These are phyloP conservation scores for Orthosia gracilis DNA, from an alignment of 2,888 invertebrate species.

Conservation along the genomic window DNA sequence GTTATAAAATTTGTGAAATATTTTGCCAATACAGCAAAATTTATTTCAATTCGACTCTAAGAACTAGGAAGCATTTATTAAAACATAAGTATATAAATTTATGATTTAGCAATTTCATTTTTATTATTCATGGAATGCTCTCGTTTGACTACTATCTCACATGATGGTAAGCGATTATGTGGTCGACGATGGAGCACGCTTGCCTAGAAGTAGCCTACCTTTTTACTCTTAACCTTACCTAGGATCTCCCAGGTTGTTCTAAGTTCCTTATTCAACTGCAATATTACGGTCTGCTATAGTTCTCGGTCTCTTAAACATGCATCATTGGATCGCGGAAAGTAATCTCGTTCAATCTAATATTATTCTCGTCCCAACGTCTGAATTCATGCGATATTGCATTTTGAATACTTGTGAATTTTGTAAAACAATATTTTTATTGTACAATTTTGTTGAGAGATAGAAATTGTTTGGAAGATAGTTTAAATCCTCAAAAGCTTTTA, in stretches of 20 bases:
- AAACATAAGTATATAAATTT: no score
- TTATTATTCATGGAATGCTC: no score
- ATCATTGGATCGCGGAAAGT: background rate
- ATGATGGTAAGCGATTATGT: no score
- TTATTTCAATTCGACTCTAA: no score
- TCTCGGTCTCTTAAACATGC: background rate
- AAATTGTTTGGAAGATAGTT: background rate
- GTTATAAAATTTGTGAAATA: background rate
- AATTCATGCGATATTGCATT: constrained; percentile 32
- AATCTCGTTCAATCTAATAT: constrained; percentile 32
- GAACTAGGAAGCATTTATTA: no score
- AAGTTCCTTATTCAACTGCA: no score
- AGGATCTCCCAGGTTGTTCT: no score
- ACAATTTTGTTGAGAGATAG: background rate
- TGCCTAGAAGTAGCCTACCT: no score
- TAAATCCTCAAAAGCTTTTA: background rate
- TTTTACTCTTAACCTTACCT: no score
- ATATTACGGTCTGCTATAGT: background rate
- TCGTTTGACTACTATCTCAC: no score
- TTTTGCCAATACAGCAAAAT: background rate
- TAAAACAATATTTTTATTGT: constrained; percentile 5
- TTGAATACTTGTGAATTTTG: constrained; percentile 22
- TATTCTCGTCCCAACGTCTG: constrained; percentile 2
- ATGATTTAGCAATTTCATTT: no score
- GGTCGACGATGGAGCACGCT: no score